Percentiles rank a stretch among this genome's conserved stretches.
Conservation (phyloP, 2,888 invertebrate species). For the Chironomus tentans region DNA sequence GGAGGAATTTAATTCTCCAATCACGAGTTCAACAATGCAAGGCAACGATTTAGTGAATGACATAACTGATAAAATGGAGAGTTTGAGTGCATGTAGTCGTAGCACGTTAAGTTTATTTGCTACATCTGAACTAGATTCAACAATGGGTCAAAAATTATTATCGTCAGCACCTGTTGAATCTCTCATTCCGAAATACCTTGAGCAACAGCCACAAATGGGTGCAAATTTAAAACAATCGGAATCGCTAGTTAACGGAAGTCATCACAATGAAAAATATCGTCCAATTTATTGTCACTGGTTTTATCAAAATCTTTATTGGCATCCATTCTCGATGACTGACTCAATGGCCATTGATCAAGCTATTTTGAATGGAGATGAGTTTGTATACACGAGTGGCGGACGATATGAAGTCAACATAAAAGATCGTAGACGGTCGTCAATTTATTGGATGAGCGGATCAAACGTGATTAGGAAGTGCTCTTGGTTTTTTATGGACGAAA, state of each 20-base stretch:
- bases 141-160: neutral
- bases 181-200: constrained; percentile 12
- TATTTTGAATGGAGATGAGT: neutral
- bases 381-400: constrained; percentile 6
- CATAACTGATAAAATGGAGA: constrained; percentile 7
- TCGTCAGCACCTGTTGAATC: neutral
- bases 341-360: constrained; percentile 17
- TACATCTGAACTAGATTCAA: constrained; percentile 22
- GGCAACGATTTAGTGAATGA: neutral
- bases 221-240: neutral
- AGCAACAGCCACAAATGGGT: neutral
- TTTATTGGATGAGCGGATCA: constrained; percentile 16
- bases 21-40: neutral
- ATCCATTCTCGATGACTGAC: constrained; percentile 23
- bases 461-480: constrained; percentile 9
- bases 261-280: neutral
- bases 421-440: neutral
- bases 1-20: neutral
- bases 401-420: constrained; percentile 16
- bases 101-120: constrained; percentile 22
- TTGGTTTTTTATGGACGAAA: constrained; percentile 12
- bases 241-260: neutral
- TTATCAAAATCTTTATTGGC: constrained; percentile 25
- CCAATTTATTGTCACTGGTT: constrained; percentile 23
- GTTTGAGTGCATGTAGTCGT: constrained; percentile 5